Percentiles rank a stretch among this genome's conserved stretches.
Evolutionary conservation across 1,140 invertebrate genomes (phyloP).

Genomic region (Plodia interpunctella): DNA sequence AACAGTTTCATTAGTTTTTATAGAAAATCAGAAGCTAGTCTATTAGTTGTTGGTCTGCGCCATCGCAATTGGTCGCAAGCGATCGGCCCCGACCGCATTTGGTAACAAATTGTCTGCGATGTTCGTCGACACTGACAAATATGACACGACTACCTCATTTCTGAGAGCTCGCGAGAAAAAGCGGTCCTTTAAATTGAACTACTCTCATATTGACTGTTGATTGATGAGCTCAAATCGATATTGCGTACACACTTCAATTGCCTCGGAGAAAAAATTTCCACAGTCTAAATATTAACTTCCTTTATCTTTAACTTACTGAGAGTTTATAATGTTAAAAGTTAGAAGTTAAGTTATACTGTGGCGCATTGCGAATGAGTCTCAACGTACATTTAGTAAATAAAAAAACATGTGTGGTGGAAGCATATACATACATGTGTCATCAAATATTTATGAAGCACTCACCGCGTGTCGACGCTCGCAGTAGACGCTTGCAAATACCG

Average conservation of each 20-base stretch:
- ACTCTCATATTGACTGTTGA: conserved; percentile 23
- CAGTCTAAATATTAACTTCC: neutral
- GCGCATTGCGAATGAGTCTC: neutral
- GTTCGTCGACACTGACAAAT: conserved; percentile 25
- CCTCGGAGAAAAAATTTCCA: neutral
- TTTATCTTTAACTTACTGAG: neutral
- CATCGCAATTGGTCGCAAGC: neutral
- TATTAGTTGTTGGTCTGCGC: neutral
- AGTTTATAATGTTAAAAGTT: neutral
- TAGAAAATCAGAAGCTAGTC: too few relatives aligned
- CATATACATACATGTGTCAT: conserved; percentile 19
- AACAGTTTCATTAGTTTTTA: too few relatives aligned
- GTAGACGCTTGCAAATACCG: conserved; percentile 9
- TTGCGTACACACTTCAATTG: conserved; percentile 10
- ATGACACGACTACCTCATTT: conserved; percentile 20
- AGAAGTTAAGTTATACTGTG: conserved; percentile 9
- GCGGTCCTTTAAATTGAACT: conserved; percentile 27
- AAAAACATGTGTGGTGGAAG: conserved; percentile 13
- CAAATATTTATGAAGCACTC: conserved; percentile 34
- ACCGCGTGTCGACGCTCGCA: conserved; percentile 1
- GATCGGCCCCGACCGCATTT: conserved; percentile 1
- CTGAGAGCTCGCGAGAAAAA: conserved; percentile 12
- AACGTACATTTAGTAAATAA: conserved; percentile 17
- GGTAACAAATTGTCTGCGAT: conserved; percentile 20
- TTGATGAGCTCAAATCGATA: conserved; percentile 22